These are phyloP conservation scores for Vanessa atalanta DNA, from an alignment of 1,140 invertebrate species.

Conservation along the genomic window DNA sequence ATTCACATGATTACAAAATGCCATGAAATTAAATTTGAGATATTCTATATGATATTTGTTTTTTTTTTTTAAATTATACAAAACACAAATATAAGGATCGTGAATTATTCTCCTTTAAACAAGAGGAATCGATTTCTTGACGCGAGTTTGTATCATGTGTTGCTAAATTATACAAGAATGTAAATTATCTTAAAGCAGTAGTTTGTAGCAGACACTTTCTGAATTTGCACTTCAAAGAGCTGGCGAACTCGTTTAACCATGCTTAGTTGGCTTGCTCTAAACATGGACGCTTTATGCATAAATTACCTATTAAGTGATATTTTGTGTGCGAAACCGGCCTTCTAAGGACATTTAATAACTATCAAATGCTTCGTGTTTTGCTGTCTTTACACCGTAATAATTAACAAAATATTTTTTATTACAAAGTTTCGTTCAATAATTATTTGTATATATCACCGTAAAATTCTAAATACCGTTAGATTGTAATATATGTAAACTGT, in stretches of 20 bases:
- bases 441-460: too few species aligned
- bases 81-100: too few species aligned
- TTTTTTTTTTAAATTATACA: too few species aligned
- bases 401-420: too few species aligned
- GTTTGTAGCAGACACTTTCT: constrained; percentile 19
- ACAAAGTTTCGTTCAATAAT: too few species aligned
- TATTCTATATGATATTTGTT: too few species aligned
- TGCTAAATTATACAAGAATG: not conserved
- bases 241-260: constrained; percentile 33
- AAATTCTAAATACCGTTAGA: too few species aligned
- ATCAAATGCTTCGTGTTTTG: not conserved
- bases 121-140: not conserved
- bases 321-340: not conserved
- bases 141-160: not conserved
- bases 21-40: too few species aligned
- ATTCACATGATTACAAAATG: too few species aligned
- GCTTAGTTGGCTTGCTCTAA: constrained; percentile 26
- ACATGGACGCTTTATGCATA: constrained; percentile 25
- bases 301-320: constrained; percentile 21
- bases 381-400: too few species aligned
- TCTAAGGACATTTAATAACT: not conserved
- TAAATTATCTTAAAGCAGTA: constrained; percentile 17
- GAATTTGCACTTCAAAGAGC: constrained; percentile 36
- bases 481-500: too few species aligned
- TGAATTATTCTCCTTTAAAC: too few species aligned